Percentiles rank a stretch among this genome's conserved stretches.
Conservation (phyloP, 2,797 vertebrate species). For the Pipistrellus pipistrellus region DNA sequence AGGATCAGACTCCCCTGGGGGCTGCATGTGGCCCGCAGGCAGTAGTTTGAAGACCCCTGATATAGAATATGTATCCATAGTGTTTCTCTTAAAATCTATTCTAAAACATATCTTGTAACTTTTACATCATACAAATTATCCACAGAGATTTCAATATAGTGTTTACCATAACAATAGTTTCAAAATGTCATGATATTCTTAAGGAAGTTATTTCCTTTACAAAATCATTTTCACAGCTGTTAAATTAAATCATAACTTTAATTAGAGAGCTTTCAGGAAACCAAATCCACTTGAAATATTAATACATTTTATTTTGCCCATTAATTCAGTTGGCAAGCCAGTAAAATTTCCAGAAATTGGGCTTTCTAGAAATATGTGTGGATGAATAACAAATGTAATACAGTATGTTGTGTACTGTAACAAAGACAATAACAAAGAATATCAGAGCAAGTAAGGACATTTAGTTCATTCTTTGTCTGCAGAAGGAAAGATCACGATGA, state of each 20-base stretch:
- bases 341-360: constrained; percentile 21
- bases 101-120: background rate
- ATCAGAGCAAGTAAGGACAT: background rate
- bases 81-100: constrained; percentile 1
- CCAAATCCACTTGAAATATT: background rate
- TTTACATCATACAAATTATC: background rate
- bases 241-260: constrained; percentile 45
- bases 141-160: background rate
- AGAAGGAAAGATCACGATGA: background rate
- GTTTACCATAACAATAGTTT: constrained; percentile 24
- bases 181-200: background rate
- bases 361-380: constrained; percentile 2
- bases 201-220: constrained; percentile 23
- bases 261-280: constrained; percentile 24
- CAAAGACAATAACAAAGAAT: background rate
- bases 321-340: background rate
- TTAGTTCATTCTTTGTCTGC: background rate
- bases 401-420: background rate
- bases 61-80: background rate
- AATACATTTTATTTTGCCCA: constrained; percentile 29
- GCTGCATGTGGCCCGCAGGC: too few species aligned
- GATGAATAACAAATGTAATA: background rate
- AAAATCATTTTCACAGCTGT: constrained; percentile 52
- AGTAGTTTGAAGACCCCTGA: too few species aligned
- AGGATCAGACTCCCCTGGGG: too few species aligned